Conservation (phyloP, 2,888 invertebrate genomes). For the Lithophane semibrunnea region DNA sequence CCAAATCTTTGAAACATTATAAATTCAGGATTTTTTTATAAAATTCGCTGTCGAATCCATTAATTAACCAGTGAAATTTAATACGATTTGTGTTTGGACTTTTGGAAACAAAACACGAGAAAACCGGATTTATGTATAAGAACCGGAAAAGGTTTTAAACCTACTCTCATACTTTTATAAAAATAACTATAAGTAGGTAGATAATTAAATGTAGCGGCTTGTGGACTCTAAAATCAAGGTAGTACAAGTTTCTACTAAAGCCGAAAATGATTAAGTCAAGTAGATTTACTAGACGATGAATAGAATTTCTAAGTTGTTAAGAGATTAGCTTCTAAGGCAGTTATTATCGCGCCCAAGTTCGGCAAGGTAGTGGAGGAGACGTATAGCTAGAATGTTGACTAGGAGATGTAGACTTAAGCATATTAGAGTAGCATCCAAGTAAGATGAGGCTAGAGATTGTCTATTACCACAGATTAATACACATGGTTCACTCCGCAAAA, state of each 20-base stretch:
- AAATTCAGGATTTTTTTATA: too few relatives aligned
- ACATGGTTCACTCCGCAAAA: too few relatives aligned
- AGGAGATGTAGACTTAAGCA: too few relatives aligned
- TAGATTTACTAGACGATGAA: conserved; percentile 20
- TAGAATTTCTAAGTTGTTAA: conserved; percentile 43
- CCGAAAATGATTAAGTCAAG: conserved; percentile 20
- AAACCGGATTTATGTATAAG: neutral
- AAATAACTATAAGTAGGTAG: too few relatives aligned
- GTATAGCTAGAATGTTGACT: too few relatives aligned
- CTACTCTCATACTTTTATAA: neutral
- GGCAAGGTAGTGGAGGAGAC: neutral
- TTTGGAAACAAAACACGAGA: neutral
- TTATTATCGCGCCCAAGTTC: conserved; percentile 42
- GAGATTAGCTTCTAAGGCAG: conserved; percentile 34
- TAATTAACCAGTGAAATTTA: too few relatives aligned
- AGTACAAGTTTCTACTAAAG: neutral
- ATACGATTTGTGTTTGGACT: conserved; percentile 1
- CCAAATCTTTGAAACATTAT: neutral
- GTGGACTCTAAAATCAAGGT: neutral
- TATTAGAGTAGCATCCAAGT: too few relatives aligned
- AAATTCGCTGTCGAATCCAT: conserved; percentile 3
- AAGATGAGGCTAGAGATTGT: too few relatives aligned
- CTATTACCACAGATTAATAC: too few relatives aligned
- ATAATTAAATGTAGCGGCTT: neutral
- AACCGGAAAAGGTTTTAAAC: neutral